These are phyloP conservation scores for Coptodon bakossiorum DNA, from an alignment of 2,113 vertebrate genomes.

Conservation along the genomic window DNA sequence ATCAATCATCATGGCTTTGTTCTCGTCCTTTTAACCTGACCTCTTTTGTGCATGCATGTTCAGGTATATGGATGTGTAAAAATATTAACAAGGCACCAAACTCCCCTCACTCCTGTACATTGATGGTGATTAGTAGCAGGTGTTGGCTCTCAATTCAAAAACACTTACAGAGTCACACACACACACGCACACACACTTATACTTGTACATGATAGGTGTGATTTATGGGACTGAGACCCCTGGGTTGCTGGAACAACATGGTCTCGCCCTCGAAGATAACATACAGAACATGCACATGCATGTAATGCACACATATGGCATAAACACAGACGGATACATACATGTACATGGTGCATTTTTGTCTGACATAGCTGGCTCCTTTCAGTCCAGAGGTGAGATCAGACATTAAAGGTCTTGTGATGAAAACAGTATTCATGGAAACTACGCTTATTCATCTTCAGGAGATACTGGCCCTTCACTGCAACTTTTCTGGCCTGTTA, in stretches of 20 bases:
- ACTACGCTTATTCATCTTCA: slow-evolving; percentile 19
- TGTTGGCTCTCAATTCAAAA: slow-evolving; percentile 54
- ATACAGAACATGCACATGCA: slow-evolving; percentile 19
- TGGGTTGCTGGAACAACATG: slow-evolving; percentile 60
- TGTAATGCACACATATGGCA: neutral
- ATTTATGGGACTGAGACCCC: slow-evolving; percentile 64
- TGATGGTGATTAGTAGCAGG: slow-evolving; percentile 73
- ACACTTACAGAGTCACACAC: neutral
- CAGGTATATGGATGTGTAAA: slow-evolving; percentile 24
- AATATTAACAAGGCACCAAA: slow-evolving; percentile 66
- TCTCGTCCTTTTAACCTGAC: slow-evolving; percentile 10
- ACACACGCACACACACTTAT: neutral
- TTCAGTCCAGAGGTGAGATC: slow-evolving; percentile 55
- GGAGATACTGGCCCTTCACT: slow-evolving; percentile 9
- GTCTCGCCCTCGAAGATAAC: slow-evolving; percentile 47
- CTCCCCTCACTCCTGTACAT: slow-evolving; percentile 14
- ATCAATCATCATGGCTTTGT: slow-evolving; percentile 51
- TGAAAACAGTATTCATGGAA: slow-evolving; percentile 43
- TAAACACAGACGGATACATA: neutral
- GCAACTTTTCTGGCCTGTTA: neutral
- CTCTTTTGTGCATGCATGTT: neutral
- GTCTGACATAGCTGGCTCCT: slow-evolving; percentile 32
- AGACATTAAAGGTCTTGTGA: slow-evolving; percentile 42
- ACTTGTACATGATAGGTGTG: slow-evolving; percentile 42
- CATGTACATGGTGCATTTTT: slow-evolving; percentile 23